A percentile compares a stretch with the other conserved stretches of the same genome.
These are phyloP conservation scores for Drosophila nasuta DNA, from an alignment of 1,140 invertebrate genomes.

Conservation along the genomic window DNA sequence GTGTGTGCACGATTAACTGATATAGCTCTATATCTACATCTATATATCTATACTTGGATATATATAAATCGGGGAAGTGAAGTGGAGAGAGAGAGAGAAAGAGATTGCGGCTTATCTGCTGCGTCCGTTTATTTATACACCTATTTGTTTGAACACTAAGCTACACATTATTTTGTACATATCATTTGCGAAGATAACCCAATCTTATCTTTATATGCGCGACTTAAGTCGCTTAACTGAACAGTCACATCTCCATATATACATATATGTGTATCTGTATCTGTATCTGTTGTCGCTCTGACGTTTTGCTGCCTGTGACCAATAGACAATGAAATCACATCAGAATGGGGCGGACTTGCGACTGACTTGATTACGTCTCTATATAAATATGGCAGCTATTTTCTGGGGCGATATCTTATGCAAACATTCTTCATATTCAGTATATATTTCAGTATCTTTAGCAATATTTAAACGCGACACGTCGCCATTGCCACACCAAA, in stretches of 20 bases:
- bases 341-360: constrained; percentile 29
- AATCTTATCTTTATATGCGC: constrained; percentile 56
- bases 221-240: constrained; percentile 10
- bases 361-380: constrained; percentile 80
- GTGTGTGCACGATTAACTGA: constrained; percentile 69
- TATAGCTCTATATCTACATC: constrained; percentile 56
- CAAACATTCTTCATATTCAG: constrained; percentile 51
- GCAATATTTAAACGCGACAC: constrained; percentile 64
- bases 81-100: background rate
- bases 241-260: constrained; percentile 8
- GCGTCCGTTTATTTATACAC: constrained; percentile 78
- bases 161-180: constrained; percentile 23
- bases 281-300: constrained; percentile 36
- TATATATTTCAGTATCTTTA: constrained; percentile 41
- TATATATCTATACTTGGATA: constrained; percentile 10
- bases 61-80: constrained; percentile 36
- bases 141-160: constrained; percentile 81
- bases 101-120: constrained; percentile 42
- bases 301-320: constrained; percentile 26
- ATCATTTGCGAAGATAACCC: constrained; percentile 53
- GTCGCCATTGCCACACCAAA: constrained; percentile 50
- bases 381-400: constrained; percentile 81
- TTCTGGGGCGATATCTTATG: constrained; percentile 63
- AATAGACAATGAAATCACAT: constrained; percentile 55
- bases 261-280: constrained; percentile 31